Evolutionary conservation across 2,888 invertebrate species (phyloP), one percentile per base, ranked within the genome.

Genomic region (Muscina levida): DNA sequence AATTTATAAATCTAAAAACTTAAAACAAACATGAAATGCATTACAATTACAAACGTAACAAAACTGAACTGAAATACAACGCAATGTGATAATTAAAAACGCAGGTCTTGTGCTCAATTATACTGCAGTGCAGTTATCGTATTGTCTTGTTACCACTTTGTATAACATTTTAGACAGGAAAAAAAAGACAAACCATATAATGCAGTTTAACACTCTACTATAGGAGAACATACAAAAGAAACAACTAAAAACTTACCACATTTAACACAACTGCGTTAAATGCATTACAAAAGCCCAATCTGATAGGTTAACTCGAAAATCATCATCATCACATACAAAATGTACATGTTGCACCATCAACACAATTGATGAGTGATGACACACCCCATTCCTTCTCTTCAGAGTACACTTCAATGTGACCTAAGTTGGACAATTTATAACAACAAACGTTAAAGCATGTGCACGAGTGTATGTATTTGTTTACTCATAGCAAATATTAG

Each of bases 351-450:
- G 13, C 11, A n/a, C 53, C 13, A 24, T 53, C 22, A 53, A 53
- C 24, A 53, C 53, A 24, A 53, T 22, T 53, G 53, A 53, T 22
- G 22, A 53, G 53, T 53, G 53, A 53, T 22, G 31, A 53, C 53
- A 53, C 22, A 53, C 53, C 53, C 17, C 11, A 11, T 8, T 31
- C 31, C 31, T 5, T 31, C 31, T 5, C 31, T 31, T 31, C 4
- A 31, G 22, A 53, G 53, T 53, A 22, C 22, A 22, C 24, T 53
- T 53, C 22, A 13, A 53, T 53, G 53, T 48, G 24, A 8, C 17
- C 19, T 13, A 46, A n/a, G 46, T 13, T 53, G 22, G 10, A 13
- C 53, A 13, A 48, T 19, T 31, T 5, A 2, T 48, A 19, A 17
- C 15, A 5, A 17, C 10, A 19, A 19, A 8, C 19, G 48, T 19